A percentile compares a stretch with the other conserved stretches of the same genome.
These are phyloP conservation scores for Ridgeia piscesae DNA, from an alignment of 1,140 invertebrate species.

Conservation along the genomic window DNA sequence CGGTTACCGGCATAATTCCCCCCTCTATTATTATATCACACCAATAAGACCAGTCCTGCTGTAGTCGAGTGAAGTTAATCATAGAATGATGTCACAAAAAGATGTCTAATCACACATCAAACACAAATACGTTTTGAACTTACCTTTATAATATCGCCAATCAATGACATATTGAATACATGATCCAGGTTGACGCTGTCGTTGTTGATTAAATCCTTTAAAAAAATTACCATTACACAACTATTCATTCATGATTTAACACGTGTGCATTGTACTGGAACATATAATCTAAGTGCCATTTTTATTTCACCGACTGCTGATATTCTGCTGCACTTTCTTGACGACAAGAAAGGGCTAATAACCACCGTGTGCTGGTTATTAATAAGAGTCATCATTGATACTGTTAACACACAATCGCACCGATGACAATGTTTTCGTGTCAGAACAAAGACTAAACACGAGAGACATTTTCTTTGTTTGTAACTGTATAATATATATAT, in stretches of 20 bases:
- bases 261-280: background rate
- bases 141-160: conserved; percentile 69
- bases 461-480: too few species aligned
- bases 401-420: too few species aligned
- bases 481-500: too few species aligned
- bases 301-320: background rate
- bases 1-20: background rate
- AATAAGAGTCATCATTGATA: too few species aligned
- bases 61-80: background rate
- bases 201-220: conserved; percentile 84
- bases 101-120: background rate
- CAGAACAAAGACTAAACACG: too few species aligned
- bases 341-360: too few species aligned
- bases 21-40: background rate
- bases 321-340: background rate
- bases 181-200: conserved; percentile 85
- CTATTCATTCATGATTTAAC: background rate
- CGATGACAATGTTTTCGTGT: too few species aligned
- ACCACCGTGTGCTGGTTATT: background rate
- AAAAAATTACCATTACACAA: background rate
- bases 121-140: background rate
- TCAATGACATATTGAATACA: conserved; percentile 86
- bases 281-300: background rate
- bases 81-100: background rate
- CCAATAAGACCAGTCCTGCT: background rate